phyloP scores from a whole-genome alignment of 2,113 vertebrate genomes.

The Odocoileus hemionus region DNA sequence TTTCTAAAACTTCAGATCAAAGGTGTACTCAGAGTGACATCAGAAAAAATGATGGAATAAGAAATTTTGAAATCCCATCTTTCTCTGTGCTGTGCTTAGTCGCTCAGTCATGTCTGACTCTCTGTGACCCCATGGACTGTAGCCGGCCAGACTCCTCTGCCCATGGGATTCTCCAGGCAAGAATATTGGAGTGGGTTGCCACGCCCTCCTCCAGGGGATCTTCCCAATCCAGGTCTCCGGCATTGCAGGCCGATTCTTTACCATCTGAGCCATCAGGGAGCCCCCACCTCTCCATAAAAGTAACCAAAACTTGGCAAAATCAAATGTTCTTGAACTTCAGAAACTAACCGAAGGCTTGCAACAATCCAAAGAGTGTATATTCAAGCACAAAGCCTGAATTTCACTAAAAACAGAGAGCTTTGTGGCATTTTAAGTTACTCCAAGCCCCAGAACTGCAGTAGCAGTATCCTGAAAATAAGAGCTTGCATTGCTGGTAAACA shows the following conservation, averaged over 20 bases:
- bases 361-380: neutral
- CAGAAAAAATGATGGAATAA: neutral
- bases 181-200: neutral
- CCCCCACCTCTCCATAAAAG: neutral
- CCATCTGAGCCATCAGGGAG: neutral
- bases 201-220: neutral
- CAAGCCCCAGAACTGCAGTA: neutral
- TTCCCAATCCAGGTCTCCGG: neutral
- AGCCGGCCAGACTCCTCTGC: neutral
- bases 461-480: neutral
- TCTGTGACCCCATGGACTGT: neutral
- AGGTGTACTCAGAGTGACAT: neutral
- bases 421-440: neutral
- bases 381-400: neutral
- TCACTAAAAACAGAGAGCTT: neutral
- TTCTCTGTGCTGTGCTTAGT: neutral
- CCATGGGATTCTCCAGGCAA: neutral
- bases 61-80: neutral
- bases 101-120: neutral
- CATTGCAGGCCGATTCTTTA: neutral
- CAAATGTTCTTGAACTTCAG: neutral
- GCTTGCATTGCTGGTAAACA: neutral
- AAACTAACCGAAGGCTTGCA: neutral
- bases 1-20: neutral
- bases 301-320: neutral